phyloP scores from a whole-genome alignment of 1,140 invertebrate genomes.

The Micrasema minimum region DNA sequence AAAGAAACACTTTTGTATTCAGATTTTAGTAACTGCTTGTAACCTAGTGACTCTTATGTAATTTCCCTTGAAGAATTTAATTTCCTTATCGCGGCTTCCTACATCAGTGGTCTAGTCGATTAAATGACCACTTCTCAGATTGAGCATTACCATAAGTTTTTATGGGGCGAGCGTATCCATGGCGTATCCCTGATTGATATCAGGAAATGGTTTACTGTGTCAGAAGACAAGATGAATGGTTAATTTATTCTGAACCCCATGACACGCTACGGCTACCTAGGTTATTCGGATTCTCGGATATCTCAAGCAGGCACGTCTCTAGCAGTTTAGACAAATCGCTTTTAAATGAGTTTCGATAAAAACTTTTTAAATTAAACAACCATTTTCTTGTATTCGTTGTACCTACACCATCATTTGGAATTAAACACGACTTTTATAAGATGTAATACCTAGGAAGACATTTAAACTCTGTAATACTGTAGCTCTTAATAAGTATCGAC shows the following conservation, averaged over 20 bases:
- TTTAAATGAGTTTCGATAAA: slow-evolving; percentile 27
- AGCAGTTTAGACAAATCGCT: slow-evolving; percentile 20
- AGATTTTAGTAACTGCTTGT: no score
- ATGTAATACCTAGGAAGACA: no score
- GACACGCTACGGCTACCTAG: slow-evolving; percentile 14
- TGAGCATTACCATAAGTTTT: slow-evolving; percentile 46
- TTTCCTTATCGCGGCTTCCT: no score
- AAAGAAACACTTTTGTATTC: no score
- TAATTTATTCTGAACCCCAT: slow-evolving; percentile 44
- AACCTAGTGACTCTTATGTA: no score
- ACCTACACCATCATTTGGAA: no score
- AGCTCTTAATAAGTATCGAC: no score
- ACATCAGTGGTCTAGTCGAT: slow-evolving; percentile 36
- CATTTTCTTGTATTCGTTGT: no score
- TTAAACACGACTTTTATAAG: no score
- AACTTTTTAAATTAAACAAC: no score
- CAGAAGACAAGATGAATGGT: slow-evolving; percentile 19
- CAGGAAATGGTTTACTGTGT: slow-evolving; percentile 38
- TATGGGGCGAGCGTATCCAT: slow-evolving; percentile 37
- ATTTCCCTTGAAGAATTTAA: no score
- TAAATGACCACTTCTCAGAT: slow-evolving; percentile 26
- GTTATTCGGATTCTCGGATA: slow-evolving; percentile 7
- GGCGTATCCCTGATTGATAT: slow-evolving; percentile 46
- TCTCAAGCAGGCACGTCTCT: neutral
- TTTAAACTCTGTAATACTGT: no score